Percentiles rank a stretch among this genome's conserved stretches.
These are phyloP conservation scores for Pelochelys cantorii DNA, from an alignment of 2,797 vertebrate genomes.

Conservation along the genomic window DNA sequence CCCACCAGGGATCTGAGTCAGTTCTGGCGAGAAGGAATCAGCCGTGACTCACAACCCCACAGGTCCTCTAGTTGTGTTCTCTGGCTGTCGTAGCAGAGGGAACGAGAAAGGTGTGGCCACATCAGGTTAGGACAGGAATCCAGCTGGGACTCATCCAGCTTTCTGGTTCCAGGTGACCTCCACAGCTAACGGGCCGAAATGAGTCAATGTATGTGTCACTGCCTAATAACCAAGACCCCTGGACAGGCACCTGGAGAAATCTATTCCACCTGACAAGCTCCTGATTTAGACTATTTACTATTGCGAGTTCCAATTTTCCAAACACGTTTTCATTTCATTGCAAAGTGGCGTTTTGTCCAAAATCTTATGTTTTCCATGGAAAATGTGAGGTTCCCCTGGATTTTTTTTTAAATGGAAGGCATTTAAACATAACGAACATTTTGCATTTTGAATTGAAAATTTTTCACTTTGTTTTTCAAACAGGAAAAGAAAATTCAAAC, in stretches of 20 bases:
- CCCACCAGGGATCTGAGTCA: not conserved
- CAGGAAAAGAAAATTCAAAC: not conserved
- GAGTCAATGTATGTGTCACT: rapidly evolving
- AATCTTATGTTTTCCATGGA: not conserved
- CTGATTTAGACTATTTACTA: not conserved
- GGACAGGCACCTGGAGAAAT: not conserved
- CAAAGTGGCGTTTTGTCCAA: not conserved
- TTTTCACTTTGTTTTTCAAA: not conserved
- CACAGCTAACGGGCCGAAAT: not conserved
- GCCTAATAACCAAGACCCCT: not conserved
- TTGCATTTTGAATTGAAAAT: not conserved
- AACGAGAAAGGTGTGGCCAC: not conserved
- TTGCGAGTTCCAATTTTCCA: not conserved
- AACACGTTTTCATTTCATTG: not conserved
- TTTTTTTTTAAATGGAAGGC: not conserved
- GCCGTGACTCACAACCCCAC: conserved; percentile 8
- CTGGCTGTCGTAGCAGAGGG: not conserved
- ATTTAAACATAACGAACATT: not conserved
- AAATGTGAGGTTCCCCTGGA: not conserved
- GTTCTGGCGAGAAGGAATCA: not conserved
- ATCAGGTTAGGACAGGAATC: conserved; percentile 18
- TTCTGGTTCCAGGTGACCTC: not conserved
- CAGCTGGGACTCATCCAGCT: not conserved
- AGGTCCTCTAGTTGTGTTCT: not conserved
- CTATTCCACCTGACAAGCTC: not conserved